Evolutionary conservation across 2,888 invertebrate genomes (phyloP), one percentile per base, ranked within the genome.

Genomic region (Incurvaria masculella): DNA sequence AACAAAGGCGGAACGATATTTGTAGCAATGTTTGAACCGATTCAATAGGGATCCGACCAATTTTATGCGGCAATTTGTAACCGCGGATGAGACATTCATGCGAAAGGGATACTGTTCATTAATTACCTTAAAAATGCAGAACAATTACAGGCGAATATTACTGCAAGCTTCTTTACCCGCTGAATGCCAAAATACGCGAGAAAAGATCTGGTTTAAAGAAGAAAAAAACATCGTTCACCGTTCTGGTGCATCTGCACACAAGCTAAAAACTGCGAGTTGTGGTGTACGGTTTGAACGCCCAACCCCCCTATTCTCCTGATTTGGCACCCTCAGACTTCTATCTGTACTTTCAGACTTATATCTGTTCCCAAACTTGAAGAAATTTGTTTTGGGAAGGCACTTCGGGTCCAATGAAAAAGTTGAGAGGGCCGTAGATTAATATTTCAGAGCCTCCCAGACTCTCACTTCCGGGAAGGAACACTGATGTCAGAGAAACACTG

Each of bases 211-310:
- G 50, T n/a, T 49, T 52, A 48, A 46, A 51, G 42, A 47, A 51
- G 50, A 55, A 55, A 48, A 56, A 55, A 53, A 49, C 49, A 44
- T 54, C 19, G 53, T 55, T 49, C 51, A 54, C 45, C 53, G 53
- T 44, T 52, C 52, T 51, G 54, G 53, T 41, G 54, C 52, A 47
- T 52, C 55, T 44, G 42, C 20, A 17, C 52, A 52, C 50, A 51
- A 45, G 33, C 42, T 51, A 42, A 51, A 51, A 51, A 47, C 44
- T 51, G 39, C 17, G 41, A 26, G 52, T 42, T 49, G 43, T 53
- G 41, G 42, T 16, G 19, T 42, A 42, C 20, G 20, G 18, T 42
- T 42, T 42, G 42, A 16, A 18, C 42, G 42, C 18, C 42, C 42
- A 42, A 18, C 19, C 42, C 4, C 42, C 19, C 42, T 42, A 42